Evolutionary conservation across 1,140 invertebrate genomes (phyloP).

Genomic region (Apis dorsata): DNA sequence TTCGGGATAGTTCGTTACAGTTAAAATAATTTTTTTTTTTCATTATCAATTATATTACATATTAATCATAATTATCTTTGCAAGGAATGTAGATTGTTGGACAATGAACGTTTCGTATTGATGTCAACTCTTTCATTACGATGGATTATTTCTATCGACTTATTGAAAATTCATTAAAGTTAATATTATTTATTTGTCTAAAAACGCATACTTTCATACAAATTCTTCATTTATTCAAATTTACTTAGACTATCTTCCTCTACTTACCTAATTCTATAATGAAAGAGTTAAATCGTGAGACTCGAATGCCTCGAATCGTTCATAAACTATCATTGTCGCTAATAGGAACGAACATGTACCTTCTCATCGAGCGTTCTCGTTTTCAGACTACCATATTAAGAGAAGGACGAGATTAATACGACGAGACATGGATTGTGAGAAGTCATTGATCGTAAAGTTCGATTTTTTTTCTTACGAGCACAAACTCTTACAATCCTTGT

Average conservation of each 20-base stretch:
- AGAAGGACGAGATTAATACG: not conserved
- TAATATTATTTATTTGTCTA: not conserved
- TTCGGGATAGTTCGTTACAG: not conserved
- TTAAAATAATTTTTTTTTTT: too few species aligned
- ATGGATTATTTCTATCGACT: not conserved
- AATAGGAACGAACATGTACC: conserved; percentile 36
- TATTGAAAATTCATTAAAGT: not conserved
- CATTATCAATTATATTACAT: too few species aligned
- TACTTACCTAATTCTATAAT: not conserved
- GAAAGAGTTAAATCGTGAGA: not conserved
- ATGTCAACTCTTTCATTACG: not conserved
- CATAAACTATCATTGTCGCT: not conserved
- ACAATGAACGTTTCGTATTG: not conserved
- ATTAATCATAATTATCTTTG: too few species aligned
- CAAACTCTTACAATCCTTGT: conserved; percentile 45
- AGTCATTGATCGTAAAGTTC: conserved; percentile 4
- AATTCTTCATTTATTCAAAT: not conserved
- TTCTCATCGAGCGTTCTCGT: conserved; percentile 23
- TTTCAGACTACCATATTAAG: conserved; percentile 46
- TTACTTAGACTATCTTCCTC: not conserved
- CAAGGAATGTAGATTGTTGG: not conserved
- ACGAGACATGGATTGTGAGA: conserved; percentile 45
- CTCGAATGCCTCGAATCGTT: not conserved
- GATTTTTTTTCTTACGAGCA: conserved; percentile 35
- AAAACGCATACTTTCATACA: not conserved